phyloP scores from a whole-genome alignment of 2,888 invertebrate species.

The Lasioglossum malachurum region DNA sequence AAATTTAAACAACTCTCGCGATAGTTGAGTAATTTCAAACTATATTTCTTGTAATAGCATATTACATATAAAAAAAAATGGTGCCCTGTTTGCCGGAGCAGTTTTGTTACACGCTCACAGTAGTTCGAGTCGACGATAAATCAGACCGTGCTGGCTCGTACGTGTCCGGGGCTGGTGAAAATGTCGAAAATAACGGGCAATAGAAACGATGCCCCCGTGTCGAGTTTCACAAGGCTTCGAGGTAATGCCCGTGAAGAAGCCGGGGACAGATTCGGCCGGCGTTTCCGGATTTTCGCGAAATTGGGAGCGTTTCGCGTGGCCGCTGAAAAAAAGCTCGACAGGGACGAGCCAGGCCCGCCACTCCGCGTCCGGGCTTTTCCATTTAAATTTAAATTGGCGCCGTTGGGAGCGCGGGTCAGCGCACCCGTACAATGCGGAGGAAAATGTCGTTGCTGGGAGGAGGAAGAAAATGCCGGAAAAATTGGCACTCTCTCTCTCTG shows the following conservation, averaged over 20 bases:
- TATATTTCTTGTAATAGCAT: background rate
- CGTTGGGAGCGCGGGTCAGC: conserved; percentile 55
- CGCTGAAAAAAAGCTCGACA: conserved; percentile 37
- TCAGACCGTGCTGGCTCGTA: background rate
- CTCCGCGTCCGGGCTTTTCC: conserved; percentile 54
- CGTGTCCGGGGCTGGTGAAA: background rate
- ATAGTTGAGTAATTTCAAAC: background rate
- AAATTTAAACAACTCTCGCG: rapidly evolving
- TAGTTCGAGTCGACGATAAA: conserved; percentile 3
- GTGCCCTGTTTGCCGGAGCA: background rate
- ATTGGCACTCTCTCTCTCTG: conserved; percentile 34
- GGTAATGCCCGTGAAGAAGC: conserved; percentile 32
- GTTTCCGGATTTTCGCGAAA: conserved; percentile 45
- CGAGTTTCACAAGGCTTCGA: conserved; percentile 8
- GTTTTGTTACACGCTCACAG: background rate
- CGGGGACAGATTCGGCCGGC: conserved; percentile 41
- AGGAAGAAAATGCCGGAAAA: conserved; percentile 33
- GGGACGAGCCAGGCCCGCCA: conserved; percentile 26
- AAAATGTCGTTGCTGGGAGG: conserved; percentile 41
- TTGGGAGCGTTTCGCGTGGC: conserved; percentile 49
- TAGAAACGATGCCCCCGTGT: background rate
- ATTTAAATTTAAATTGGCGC: conserved; percentile 70
- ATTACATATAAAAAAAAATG: background rate
- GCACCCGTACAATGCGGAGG: conserved; percentile 45
- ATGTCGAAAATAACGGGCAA: conserved; percentile 11